Evolutionary conservation across 2,888 invertebrate genomes (phyloP).

Genomic region (Aplocera efformata): DNA sequence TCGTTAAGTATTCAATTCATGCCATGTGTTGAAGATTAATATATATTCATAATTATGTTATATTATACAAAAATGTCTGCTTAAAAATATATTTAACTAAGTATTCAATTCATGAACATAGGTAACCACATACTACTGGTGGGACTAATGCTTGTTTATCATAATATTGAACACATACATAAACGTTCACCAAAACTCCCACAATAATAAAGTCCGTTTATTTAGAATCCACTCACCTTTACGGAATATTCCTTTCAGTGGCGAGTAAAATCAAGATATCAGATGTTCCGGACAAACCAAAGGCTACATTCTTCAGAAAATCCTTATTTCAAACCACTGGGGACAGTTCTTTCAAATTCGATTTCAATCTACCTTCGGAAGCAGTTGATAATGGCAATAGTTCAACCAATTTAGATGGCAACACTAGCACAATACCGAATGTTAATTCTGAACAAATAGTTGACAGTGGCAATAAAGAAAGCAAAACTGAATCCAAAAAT

Average conservation of each 20-base stretch:
- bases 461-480: slow-evolving; percentile 22
- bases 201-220: no score
- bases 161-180: no score
- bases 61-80: no score
- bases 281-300: slow-evolving; percentile 68
- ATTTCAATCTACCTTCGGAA: slow-evolving; percentile 54
- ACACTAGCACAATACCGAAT: slow-evolving; percentile 16
- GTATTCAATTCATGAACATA: no score
- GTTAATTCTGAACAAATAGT: slow-evolving; percentile 12
- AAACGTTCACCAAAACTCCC: no score
- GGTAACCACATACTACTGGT: no score
- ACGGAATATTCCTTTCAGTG: slow-evolving; percentile 59
- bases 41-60: no score
- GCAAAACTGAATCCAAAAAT: slow-evolving; percentile 35
- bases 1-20: no score
- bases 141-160: no score
- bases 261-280: slow-evolving; percentile 81
- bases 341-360: slow-evolving; percentile 79
- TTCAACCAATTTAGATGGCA: slow-evolving; percentile 16
- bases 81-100: no score
- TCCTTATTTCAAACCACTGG: slow-evolving; percentile 77
- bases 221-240: no score
- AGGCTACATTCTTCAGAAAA: slow-evolving; percentile 86
- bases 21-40: no score
- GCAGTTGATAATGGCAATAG: slow-evolving; percentile 37